Evolutionary conservation across 1,140 invertebrate genomes (phyloP), one percentile per base, ranked within the genome.

Genomic region (Ceratina australensis): DNA sequence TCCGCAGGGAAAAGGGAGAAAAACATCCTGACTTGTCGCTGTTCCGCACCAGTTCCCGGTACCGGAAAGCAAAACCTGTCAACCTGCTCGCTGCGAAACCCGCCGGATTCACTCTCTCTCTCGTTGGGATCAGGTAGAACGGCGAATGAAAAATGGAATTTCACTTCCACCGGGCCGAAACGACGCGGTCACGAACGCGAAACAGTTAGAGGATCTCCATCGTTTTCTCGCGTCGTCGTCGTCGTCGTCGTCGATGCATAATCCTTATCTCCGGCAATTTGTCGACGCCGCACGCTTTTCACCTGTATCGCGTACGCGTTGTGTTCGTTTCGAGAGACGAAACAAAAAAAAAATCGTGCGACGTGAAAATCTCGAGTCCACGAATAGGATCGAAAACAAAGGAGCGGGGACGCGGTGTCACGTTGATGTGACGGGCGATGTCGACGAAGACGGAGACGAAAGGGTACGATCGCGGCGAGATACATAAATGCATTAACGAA

Each of bases 401-500:
- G 28, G 16, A n/a, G n/a, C 22, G 15, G 18, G 16, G 65, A 28
- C 7, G 20, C 24, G 33, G 42, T 0, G 20, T 1, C 13, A 3
- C 59, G 59, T 20, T 18, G n/a, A 42, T 42, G 3, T 26, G 33
- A 64, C 22, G 49, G 16, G 20, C n/a, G n/a, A 52, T 16, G 2
- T 33, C 50, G n/a, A 5, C 18, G 15, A 56, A 26, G 63, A 28
- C 18, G 42, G 42, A 72, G 54, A 56, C 26, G 8, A 22, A 68
- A 22, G 20, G 22, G 42, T 57, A 72, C 81, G 87, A 88, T 87
- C 80, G 59, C 22, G 63, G 42, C 3, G 72, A 67, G 85, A 90
- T 91, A 90, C 89, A 90, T 90, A 90, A 88, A 91, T 91, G 77
- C 88, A 90, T 91, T 83, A 82, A 79, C 81, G 71, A 86, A 68